Evolutionary conservation across 2,888 invertebrate genomes (phyloP).

Genomic region (Timema cristinae): DNA sequence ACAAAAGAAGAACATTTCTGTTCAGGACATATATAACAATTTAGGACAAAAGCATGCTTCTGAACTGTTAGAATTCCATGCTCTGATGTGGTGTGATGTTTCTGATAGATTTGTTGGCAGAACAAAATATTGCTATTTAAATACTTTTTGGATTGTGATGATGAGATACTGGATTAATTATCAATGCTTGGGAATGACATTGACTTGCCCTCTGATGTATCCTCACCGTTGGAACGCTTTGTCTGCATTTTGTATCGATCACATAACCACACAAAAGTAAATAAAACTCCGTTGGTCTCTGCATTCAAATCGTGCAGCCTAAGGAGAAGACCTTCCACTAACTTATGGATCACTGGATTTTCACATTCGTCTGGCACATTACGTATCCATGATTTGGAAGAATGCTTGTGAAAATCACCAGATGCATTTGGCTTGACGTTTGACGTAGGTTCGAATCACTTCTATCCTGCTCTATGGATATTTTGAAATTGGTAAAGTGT

Average conservation of each 20-base stretch:
- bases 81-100: background rate
- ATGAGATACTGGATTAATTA: background rate
- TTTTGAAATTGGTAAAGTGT: background rate
- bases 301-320: background rate
- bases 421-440: background rate
- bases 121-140: background rate
- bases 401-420: background rate
- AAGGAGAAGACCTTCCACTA: background rate
- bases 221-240: too few species aligned
- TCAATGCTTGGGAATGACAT: background rate
- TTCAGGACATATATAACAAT: background rate
- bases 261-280: background rate
- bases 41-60: too few species aligned
- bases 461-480: background rate
- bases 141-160: background rate
- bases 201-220: background rate
- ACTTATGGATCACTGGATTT: background rate
- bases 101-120: background rate
- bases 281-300: background rate
- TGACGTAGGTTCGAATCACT: too few species aligned
- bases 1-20: background rate
- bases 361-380: background rate
- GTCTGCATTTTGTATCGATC: background rate
- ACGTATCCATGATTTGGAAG: constrained; percentile 1
- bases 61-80: background rate